Conservation (phyloP, 2,797 vertebrate species). For the Lemur catta region DNA sequence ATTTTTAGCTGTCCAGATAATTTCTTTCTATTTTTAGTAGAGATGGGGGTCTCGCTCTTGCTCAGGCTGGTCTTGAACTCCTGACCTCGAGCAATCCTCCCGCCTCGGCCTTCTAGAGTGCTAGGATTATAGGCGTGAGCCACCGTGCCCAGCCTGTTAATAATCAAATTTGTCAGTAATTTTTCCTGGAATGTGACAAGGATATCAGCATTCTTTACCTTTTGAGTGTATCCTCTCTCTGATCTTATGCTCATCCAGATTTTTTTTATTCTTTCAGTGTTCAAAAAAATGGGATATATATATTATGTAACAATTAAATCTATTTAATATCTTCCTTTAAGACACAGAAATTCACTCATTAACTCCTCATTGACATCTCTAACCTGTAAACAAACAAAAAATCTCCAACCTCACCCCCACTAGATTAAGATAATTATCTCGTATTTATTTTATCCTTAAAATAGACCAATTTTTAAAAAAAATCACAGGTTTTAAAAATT, state of each 20-base stretch:
- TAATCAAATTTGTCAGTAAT: not conserved
- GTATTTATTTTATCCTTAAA: not conserved
- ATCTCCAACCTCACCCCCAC: not conserved
- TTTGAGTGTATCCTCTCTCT: not conserved
- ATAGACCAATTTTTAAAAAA: not conserved
- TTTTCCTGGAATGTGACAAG: not conserved
- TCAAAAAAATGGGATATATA: not conserved
- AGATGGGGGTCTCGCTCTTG: no score
- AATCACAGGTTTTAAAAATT: not conserved
- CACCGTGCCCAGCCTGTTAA: not conserved
- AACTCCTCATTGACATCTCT: not conserved
- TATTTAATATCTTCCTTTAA: not conserved
- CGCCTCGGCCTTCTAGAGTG: no score
- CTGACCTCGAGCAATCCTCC: no score
- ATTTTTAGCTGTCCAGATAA: no score
- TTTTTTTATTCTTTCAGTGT: not conserved
- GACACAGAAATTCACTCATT: not conserved
- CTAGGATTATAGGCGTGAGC: no score
- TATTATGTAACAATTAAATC: not conserved
- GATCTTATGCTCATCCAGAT: not conserved
- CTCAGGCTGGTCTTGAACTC: no score
- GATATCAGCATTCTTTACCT: not conserved
- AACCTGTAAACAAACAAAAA: not conserved
- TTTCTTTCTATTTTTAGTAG: no score
- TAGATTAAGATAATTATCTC: not conserved